Percentiles rank a stretch among this genome's conserved stretches.
phyloP scores from a whole-genome alignment of 1,140 invertebrate species.

The Monochamus saltuarius region DNA sequence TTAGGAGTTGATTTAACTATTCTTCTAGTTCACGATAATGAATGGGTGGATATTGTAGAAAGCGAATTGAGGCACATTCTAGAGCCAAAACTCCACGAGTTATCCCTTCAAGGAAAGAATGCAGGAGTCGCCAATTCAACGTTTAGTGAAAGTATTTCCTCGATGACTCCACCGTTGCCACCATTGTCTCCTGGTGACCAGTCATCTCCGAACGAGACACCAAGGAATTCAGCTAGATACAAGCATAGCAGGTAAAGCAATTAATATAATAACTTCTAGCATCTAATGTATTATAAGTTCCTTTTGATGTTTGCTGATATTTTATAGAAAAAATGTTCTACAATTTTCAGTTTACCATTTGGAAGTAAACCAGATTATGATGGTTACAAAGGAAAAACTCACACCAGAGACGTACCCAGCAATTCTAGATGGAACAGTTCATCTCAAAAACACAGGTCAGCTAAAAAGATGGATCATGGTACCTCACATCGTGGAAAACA shows the following conservation, averaged over 20 bases:
- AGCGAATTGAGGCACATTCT: slow-evolving; percentile 75
- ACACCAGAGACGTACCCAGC: slow-evolving; percentile 26
- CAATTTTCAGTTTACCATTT: slow-evolving; percentile 56
- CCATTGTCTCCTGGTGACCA: slow-evolving; percentile 67
- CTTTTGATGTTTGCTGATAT: too few relatives aligned
- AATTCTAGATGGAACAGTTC: slow-evolving; percentile 38
- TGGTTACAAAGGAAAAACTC: slow-evolving; percentile 46
- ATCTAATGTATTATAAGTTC: too few relatives aligned
- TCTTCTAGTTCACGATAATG: slow-evolving; percentile 65
- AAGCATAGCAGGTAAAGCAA: slow-evolving; percentile 53
- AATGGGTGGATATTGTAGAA: slow-evolving; percentile 83
- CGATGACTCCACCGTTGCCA: slow-evolving; percentile 74
- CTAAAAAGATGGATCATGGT: slow-evolving; percentile 48
- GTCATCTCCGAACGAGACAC: slow-evolving; percentile 52
- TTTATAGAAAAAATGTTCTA: not conserved
- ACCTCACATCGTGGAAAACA: slow-evolving; percentile 48
- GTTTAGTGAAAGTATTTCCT: slow-evolving; percentile 66
- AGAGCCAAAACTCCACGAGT: slow-evolving; percentile 64
- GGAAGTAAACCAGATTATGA: slow-evolving; percentile 61
- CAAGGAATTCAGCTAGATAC: slow-evolving; percentile 52
- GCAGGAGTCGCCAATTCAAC: slow-evolving; percentile 57
- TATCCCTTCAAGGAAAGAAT: slow-evolving; percentile 54
- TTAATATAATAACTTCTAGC: not conserved
- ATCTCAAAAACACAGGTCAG: slow-evolving; percentile 38
- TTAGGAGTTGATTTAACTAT: not conserved